Conservation (phyloP, 1,140 invertebrate genomes). For the Drosophila mauritiana region DNA sequence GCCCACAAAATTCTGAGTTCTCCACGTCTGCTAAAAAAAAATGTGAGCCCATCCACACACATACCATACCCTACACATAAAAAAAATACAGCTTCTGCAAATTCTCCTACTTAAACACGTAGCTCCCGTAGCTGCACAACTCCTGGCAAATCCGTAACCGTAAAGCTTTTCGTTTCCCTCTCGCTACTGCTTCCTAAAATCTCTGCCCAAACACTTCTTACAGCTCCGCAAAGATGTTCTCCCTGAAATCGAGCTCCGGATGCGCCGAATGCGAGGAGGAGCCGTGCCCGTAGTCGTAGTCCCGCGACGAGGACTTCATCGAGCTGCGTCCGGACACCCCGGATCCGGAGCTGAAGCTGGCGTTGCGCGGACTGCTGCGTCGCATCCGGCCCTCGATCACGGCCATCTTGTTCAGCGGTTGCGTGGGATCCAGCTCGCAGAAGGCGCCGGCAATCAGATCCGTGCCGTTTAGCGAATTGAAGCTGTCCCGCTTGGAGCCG, state of each 20-base stretch:
- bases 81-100: conserved; percentile 21
- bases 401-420: conserved; percentile 81
- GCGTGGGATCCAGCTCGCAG: conserved; percentile 79
- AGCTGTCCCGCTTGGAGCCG: conserved; percentile 74
- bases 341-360: conserved; percentile 76
- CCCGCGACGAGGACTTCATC: conserved; percentile 75
- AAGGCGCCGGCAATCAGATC: conserved; percentile 82
- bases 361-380: conserved; percentile 69
- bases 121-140: conserved; percentile 1
- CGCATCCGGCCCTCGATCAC: conserved; percentile 80
- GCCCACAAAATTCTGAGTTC: background rate
- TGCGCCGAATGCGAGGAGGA: conserved; percentile 77
- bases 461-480: conserved; percentile 77
- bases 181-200: background rate
- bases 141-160: conserved; percentile 8
- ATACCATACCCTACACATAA: background rate
- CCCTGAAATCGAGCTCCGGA: conserved; percentile 82
- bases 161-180: conserved; percentile 54
- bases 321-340: conserved; percentile 78
- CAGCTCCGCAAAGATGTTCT: conserved; percentile 82
- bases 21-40: background rate
- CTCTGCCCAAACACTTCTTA: conserved; percentile 29
- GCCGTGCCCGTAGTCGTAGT: conserved; percentile 73
- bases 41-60: background rate
- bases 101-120: conserved; percentile 12